Conservation (phyloP, 2,888 invertebrate species). For the Leistus spinibarbis region DNA sequence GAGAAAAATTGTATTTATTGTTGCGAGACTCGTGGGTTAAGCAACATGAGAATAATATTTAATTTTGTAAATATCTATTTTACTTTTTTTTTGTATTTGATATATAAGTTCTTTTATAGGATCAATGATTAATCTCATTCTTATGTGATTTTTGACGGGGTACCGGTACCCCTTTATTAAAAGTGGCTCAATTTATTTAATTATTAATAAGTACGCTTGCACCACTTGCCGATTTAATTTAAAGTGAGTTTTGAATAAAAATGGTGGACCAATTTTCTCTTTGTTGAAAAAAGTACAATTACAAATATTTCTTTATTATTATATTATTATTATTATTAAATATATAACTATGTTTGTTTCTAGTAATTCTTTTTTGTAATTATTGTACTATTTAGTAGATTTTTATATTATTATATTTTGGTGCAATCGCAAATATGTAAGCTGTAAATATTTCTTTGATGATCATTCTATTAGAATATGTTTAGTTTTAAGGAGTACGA, state of each 20-base stretch:
- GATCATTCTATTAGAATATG: background rate
- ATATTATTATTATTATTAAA: background rate
- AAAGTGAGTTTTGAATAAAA: constrained; percentile 9
- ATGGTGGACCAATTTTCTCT: constrained; percentile 38
- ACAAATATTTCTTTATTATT: background rate
- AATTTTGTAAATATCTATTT: constrained; percentile 24
- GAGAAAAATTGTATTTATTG: constrained; percentile 34
- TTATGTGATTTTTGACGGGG: constrained; percentile 22
- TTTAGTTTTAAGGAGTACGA: constrained; percentile 28
- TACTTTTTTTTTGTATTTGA: constrained; percentile 22
- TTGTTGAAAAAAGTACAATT: constrained; percentile 14
- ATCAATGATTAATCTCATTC: constrained; percentile 27
- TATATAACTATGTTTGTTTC: background rate
- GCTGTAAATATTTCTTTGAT: background rate
- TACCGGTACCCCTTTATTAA: background rate
- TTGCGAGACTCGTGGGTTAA: background rate
- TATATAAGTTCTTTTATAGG: constrained; percentile 8
- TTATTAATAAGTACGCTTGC: constrained; percentile 18
- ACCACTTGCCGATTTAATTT: constrained; percentile 28
- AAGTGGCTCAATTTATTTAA: constrained; percentile 33
- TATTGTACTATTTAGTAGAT: constrained; percentile 34
- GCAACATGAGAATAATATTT: constrained; percentile 8
- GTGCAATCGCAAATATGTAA: constrained; percentile 31
- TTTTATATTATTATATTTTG: constrained; percentile 27
- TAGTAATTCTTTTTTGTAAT: constrained; percentile 31